Conservation (phyloP, 2,113 vertebrate genomes). For the Danio rerio region DNA sequence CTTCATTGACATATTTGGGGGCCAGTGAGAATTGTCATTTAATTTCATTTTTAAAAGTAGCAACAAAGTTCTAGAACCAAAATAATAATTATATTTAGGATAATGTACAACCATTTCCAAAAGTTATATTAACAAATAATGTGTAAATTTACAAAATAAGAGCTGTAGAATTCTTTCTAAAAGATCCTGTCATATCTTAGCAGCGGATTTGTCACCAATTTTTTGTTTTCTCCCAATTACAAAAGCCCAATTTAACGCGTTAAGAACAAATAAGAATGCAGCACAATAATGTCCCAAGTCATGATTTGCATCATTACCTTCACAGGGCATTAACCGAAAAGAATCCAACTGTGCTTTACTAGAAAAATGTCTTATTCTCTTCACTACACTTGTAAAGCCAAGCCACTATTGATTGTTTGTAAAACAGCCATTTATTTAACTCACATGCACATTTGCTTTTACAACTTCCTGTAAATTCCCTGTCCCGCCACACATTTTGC, state of each 20-base stretch:
- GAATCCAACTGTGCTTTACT: conserved; percentile 14
- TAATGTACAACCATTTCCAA: background rate
- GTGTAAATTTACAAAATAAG: background rate
- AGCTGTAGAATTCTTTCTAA: background rate
- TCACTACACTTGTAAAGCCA: conserved; percentile 34
- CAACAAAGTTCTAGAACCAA: too few relatives aligned
- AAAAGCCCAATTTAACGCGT: background rate
- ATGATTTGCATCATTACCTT: conserved; percentile 41
- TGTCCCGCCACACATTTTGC: background rate
- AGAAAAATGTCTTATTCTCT: conserved; percentile 19
- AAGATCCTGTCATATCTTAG: background rate
- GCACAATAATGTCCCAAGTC: background rate
- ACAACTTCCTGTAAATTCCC: background rate
- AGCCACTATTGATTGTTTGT: conserved; percentile 41
- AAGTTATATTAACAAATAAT: background rate
- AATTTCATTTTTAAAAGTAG: too few relatives aligned
- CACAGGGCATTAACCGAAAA: conserved; percentile 36
- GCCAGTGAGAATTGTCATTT: too few relatives aligned
- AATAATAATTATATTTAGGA: too few relatives aligned
- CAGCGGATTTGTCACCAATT: background rate
- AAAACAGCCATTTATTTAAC: conserved; percentile 35
- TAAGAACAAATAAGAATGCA: background rate
- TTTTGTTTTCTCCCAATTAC: background rate
- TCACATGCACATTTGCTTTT: background rate
- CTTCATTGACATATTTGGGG: too few relatives aligned